Evolutionary conservation across 2,888 invertebrate species (phyloP), one percentile per base, ranked within the genome.

Genomic region (Eupithecia subumbrata): DNA sequence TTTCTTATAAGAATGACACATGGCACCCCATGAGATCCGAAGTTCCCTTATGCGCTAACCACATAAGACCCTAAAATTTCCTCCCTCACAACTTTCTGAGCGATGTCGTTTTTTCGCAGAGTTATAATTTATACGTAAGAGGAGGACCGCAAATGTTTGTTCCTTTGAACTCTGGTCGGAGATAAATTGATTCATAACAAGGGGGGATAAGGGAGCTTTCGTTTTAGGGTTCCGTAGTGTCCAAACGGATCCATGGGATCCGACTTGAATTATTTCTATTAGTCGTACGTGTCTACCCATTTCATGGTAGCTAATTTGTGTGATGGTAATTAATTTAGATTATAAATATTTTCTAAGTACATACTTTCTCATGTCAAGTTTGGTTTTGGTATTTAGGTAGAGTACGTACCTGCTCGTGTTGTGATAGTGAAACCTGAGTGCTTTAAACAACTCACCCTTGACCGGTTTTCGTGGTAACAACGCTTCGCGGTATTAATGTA

Each of bases 181-280:
- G 79, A 83, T 80, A 84, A 86, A 84, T 86, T 83, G 80, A 83
- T 83, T 79, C 69, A 69, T 78, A 74, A 78, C 75, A 79, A 76
- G 74, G 73, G 22, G 70, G 76, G 76, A 79, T 80, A 76, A 80
- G 76, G 73, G 64, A 81, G 79, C 76, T 67, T 67, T 37, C 12
- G n/a, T 67, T 67, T 40, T 40, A 40, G 66, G 40, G 66, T 67
- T 67, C 66, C n/a, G 37, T 12, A 25, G 5, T 14, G 14, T 60
- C 2, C 22, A 25, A 5, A 60, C 12, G 12, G 14, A 1, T 12
- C 25, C 25, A 25, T 1, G 22, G 22, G n/a, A 11, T 56, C 48
- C n/a, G 9, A 48, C n/a, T 22, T n/a, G n/a, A 22, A 9, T 52
- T 18, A 52, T n/a, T n/a, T n/a, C n/a, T n/a, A n/a, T n/a, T 52